Base-by-base conservation (phyloP, 2,888 invertebrate genomes). In the Cylindroiulus punctatus region DNA sequence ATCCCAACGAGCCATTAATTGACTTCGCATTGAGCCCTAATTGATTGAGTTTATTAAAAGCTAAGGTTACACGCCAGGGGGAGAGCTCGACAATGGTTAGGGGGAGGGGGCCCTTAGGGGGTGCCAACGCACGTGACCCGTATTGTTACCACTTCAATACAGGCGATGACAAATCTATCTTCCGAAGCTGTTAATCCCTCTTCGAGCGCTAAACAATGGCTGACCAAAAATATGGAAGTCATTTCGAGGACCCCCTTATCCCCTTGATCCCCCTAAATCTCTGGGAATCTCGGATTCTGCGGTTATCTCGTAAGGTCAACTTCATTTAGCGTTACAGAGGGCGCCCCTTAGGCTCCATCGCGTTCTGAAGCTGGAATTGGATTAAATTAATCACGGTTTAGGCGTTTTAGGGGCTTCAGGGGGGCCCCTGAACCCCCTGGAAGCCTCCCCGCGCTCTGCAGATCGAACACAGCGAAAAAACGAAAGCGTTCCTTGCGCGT, bases 21-120 rank as follows among this genome's bases (percentile, higher is more conserved):
- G 47, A 47, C 47, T 47, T 47, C 47, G 17, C 8, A 40, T 40
- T 40, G 1, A 2, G 47, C 47, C 14, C 10, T 47, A 47, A 47
- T 47, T 47, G 47, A 47, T 47, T 47, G 47, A 47, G 47, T 47
- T 47, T 47, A 47, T 47, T 47, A 47, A 47, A 47, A 47, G 47
- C 47, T 47, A 47, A 47, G 47, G 47, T 47, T 47, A 47, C 47
- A 47, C 5, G 8, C 5, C 47, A 14, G 47, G 47, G 47, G 47
- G 14, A 47, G 10, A 47, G 10, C 47, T 1, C 14, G 17, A 17
- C 47, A 17, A 47, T n/a, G n/a, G n/a, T n/a, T 10, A 47, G 47
- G 17, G 47, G 47, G 47, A 17, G 17, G 14, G 47, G 47, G 40
- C 40, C 40, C 40, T 40, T 40, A 4, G 8, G 40, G 40, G 40